Evolutionary conservation across 2,113 vertebrate genomes (phyloP).

Genomic region (Saimiri boliviensis): DNA sequence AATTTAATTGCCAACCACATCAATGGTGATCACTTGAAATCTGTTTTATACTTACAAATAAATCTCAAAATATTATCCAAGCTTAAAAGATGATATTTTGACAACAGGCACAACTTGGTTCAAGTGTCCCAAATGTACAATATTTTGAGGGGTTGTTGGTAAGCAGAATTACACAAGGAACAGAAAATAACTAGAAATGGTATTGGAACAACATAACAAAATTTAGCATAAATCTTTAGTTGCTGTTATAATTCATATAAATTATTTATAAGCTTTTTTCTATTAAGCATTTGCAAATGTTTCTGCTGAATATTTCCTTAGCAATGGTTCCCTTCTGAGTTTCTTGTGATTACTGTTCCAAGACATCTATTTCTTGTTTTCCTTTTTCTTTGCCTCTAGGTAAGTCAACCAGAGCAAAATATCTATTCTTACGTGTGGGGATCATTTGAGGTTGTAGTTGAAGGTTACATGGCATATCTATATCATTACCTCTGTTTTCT

Average conservation of each 20-base stretch:
- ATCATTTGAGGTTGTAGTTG: neutral
- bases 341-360: neutral
- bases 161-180: constrained; percentile 1
- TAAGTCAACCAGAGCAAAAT: neutral
- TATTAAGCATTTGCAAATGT: constrained; percentile 19
- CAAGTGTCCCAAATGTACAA: neutral
- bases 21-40: neutral
- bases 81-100: constrained; percentile 4
- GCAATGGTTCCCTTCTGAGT: neutral
- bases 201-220: constrained; percentile 3
- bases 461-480: neutral
- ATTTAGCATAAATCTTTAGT: constrained; percentile 13
- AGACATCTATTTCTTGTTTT: no score
- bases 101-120: neutral
- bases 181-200: constrained; percentile 18
- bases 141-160: neutral
- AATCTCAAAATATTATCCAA: neutral
- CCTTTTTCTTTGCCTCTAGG: no score
- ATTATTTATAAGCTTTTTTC: constrained; percentile 14
- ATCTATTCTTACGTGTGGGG: neutral
- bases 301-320: constrained; percentile 28
- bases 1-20: neutral
- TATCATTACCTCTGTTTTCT: constrained; percentile 11
- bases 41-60: neutral
- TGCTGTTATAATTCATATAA: constrained; percentile 34